A percentile compares a stretch with the other conserved stretches of the same genome.
These are phyloP conservation scores for Odontomachus brunneus DNA, from an alignment of 1,140 invertebrate species.

Conservation along the genomic window DNA sequence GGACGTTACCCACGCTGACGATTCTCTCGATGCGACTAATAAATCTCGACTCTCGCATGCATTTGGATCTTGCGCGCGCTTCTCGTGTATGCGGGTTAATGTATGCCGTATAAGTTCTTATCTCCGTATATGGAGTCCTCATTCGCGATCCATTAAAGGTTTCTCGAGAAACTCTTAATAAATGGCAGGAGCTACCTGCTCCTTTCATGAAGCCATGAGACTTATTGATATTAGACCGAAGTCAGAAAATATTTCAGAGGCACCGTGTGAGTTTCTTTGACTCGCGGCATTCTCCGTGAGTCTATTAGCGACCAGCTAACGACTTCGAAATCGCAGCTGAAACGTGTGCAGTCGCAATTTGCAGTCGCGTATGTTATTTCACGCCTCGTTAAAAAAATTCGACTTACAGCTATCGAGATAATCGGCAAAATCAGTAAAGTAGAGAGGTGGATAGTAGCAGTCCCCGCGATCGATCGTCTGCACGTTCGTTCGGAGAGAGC, in stretches of 20 bases:
- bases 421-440: not conserved
- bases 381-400: not conserved
- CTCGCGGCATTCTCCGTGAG: not conserved
- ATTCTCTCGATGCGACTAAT: slow-evolving; percentile 32
- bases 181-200: slow-evolving; percentile 8
- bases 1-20: slow-evolving; percentile 27
- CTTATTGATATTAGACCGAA: not conserved
- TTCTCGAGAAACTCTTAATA: not conserved
- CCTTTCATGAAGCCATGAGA: not conserved
- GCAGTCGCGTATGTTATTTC: not conserved
- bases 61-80: not conserved
- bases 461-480: slow-evolving; percentile 19
- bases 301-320: not conserved
- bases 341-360: not conserved
- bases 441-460: not conserved
- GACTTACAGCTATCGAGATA: not conserved
- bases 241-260: not conserved
- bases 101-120: not conserved
- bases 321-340: not conserved
- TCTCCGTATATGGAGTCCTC: slow-evolving; percentile 1
- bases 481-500: slow-evolving; percentile 11
- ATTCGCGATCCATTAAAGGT: slow-evolving; percentile 9
- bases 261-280: not conserved
- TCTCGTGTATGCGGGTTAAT: not conserved
- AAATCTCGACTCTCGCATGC: slow-evolving; percentile 33